A percentile compares a stretch with the other conserved stretches of the same genome.
These are phyloP conservation scores for Toxostoma redivivum DNA, from an alignment of 2,113 vertebrate genomes.

Conservation along the genomic window DNA sequence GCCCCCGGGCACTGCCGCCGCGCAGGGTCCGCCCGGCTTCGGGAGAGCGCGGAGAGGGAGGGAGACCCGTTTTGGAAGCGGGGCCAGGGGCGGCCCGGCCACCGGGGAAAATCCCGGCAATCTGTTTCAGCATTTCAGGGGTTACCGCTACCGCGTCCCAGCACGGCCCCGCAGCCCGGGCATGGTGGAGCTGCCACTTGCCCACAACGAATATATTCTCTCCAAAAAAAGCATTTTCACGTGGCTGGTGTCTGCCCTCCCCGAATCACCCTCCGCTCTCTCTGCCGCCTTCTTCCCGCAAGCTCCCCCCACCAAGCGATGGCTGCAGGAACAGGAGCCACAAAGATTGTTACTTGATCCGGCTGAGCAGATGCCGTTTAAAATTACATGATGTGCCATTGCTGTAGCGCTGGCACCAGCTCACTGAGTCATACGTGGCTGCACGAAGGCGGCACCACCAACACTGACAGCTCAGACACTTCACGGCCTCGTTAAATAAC, in stretches of 20 bases:
- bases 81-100: too few species aligned
- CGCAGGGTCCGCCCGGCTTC: rapidly evolving
- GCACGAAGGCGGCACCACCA: not conserved
- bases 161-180: not conserved
- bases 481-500: not conserved
- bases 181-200: rapidly evolving
- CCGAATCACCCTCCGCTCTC: not conserved
- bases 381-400: not conserved
- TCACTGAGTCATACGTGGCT: not conserved
- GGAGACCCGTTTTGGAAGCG: not conserved
- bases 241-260: not conserved
- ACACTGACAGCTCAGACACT: not conserved
- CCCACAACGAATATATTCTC: rapidly evolving
- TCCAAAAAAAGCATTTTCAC: not conserved
- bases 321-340: not conserved
- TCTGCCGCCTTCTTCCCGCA: not conserved
- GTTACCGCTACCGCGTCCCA: not conserved
- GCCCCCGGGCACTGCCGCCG: not conserved
- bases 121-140: not conserved
- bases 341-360: not conserved
- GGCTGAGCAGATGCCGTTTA: not conserved
- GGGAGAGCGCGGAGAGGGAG: rapidly evolving
- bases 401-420: not conserved
- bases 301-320: not conserved
- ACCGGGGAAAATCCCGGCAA: too few species aligned